These are phyloP conservation scores for Drosophila buzzatii DNA, from an alignment of 2,888 invertebrate genomes.

Conservation along the genomic window DNA sequence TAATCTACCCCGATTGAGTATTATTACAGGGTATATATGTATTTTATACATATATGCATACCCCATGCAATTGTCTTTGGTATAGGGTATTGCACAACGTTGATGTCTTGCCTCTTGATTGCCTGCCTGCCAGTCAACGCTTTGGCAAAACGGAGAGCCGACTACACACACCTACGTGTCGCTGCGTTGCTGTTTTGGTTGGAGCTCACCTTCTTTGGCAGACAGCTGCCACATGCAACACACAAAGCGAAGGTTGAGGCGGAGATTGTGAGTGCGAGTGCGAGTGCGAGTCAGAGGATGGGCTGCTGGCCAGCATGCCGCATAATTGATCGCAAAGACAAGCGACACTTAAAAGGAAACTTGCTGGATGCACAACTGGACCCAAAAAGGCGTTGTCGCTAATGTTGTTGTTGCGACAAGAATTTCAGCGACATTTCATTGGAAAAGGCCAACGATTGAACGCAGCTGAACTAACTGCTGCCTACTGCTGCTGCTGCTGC, in stretches of 20 bases:
- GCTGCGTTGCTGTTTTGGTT: slow-evolving; percentile 28
- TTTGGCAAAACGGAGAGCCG: slow-evolving; percentile 28
- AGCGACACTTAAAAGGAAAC: slow-evolving; percentile 77
- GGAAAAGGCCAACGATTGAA: slow-evolving; percentile 62
- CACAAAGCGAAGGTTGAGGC: slow-evolving; percentile 36
- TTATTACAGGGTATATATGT: background rate
- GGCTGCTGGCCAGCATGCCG: slow-evolving; percentile 70
- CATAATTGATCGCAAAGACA: slow-evolving; percentile 76
- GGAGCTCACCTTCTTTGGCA: slow-evolving; percentile 60
- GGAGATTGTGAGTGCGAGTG: slow-evolving; percentile 8
- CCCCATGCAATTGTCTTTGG: rapidly evolving
- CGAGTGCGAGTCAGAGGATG: slow-evolving; percentile 22
- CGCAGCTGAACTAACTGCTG: slow-evolving; percentile 20
- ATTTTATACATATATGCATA: background rate
- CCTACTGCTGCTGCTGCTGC: slow-evolving; percentile 16
- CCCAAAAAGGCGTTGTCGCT: slow-evolving; percentile 79
- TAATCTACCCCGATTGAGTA: background rate
- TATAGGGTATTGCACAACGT: slow-evolving; percentile 30
- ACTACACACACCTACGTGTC: slow-evolving; percentile 56
- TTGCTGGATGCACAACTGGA: slow-evolving; percentile 67
- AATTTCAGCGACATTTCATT: slow-evolving; percentile 69
- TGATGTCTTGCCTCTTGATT: slow-evolving; percentile 47
- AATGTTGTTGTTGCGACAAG: slow-evolving; percentile 49
- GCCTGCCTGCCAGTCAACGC: slow-evolving; percentile 51
- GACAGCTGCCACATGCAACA: slow-evolving; percentile 65